Evolutionary conservation across 2,797 vertebrate species (phyloP).

Genomic region (Halcyon chelicuti): DNA sequence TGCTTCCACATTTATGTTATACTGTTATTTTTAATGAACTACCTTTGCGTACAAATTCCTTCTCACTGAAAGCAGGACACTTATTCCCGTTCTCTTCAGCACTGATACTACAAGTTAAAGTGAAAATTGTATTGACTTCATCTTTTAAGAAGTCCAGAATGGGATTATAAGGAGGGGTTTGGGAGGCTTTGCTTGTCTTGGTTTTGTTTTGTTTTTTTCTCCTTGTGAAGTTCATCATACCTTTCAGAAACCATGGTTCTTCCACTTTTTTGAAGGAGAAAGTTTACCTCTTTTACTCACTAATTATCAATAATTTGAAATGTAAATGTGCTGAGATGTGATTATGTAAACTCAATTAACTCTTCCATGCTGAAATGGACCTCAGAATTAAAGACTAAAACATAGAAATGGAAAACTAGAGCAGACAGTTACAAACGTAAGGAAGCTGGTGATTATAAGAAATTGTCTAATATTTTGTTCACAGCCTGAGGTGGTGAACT

Average conservation of each 20-base stretch:
- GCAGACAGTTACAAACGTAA: background rate
- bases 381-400: background rate
- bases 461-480: background rate
- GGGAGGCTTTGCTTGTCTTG: fast-evolving
- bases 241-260: background rate
- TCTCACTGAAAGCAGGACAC: background rate
- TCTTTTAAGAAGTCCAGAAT: background rate
- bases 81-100: background rate
- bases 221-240: background rate
- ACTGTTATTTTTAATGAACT: background rate
- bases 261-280: background rate
- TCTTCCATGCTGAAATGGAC: background rate
- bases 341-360: background rate
- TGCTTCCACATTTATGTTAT: background rate
- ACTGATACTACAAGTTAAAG: background rate
- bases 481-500: background rate
- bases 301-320: background rate
- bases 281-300: background rate
- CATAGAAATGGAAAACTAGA: background rate
- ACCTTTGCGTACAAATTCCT: background rate
- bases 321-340: background rate
- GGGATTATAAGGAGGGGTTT: background rate
- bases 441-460: background rate
- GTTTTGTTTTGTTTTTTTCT: background rate
- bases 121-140: background rate